A percentile compares a stretch with the other conserved stretches of the same genome.
Conservation (phyloP, 2,797 vertebrate species). For the Gambusia yucatana region DNA sequence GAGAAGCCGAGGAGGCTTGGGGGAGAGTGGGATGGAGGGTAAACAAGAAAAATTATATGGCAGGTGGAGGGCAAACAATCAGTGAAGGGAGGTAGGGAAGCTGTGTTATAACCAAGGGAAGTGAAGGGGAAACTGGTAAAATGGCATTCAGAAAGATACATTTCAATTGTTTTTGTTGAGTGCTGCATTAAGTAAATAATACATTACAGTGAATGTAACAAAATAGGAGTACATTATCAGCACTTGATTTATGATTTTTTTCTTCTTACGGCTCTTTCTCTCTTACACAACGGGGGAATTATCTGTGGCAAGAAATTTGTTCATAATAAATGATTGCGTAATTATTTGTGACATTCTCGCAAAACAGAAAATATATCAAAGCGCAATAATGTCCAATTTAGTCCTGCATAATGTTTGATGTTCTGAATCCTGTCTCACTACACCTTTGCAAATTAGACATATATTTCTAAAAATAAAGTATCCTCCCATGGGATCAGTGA, state of each 20-base stretch:
- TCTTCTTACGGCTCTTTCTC: neutral
- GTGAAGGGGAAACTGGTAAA: conserved; percentile 7
- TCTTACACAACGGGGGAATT: neutral
- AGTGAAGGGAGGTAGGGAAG: conserved; percentile 27
- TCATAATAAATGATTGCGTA: neutral
- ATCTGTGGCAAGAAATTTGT: neutral
- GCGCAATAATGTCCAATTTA: neutral
- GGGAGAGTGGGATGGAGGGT: conserved; percentile 36
- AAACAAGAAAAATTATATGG: conserved; percentile 59
- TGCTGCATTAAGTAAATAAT: conserved; percentile 15
- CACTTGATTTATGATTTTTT: neutral
- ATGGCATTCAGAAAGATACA: neutral
- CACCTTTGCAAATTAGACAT: neutral
- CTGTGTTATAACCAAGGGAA: neutral
- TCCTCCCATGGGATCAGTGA: conserved; percentile 3
- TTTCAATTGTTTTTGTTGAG: conserved; percentile 4
- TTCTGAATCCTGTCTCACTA: neutral
- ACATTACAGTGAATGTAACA: conserved; percentile 17
- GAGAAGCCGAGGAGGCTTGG: conserved; percentile 26
- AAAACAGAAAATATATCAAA: conserved; percentile 19
- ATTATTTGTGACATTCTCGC: conserved; percentile 12
- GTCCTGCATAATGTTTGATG: neutral
- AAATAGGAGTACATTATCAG: neutral
- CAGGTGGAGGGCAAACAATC: conserved; percentile 44
- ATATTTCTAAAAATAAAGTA: conserved; percentile 12